Evolutionary conservation across 2,113 vertebrate species (phyloP), one percentile per base, ranked within the genome.

Genomic region (Trichomycterus rosablanca): DNA sequence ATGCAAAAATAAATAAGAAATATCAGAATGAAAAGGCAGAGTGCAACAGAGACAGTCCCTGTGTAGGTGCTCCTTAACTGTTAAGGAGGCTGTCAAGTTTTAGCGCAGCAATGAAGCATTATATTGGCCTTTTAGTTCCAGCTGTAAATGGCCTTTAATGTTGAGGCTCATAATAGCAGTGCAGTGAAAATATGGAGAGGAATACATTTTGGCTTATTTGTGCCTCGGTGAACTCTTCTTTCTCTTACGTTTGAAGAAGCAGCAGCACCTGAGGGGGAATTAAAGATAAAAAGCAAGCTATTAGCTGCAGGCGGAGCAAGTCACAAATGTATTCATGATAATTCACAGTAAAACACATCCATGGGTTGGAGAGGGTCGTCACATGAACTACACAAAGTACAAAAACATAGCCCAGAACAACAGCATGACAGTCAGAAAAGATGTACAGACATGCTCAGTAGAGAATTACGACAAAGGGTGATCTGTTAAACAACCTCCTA

Each of bases 241-340:
- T 84, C 94, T 87, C 93, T 98, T 98, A 81, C 93, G 90, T 83
- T 93, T 99, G 86, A 98, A 99, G 88, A 99, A 98, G 77, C 96
- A 99, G 90, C 96, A 99, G 92, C 96, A 99, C 96, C 96, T 99
- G 84, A 11, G 11, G 23, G 44, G 71, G 76, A 80, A 78, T 63
- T 81, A 85, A 78, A 49, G 22, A 51, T 16, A 1, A 50, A 28
- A 42, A 34, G n/a, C n/a, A n/a, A n/a, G n/a, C 18, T 22, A 4
- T 22, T 53, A 40, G 15, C 7, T n/a, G 14, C 7, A 7, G 11
- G 12, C 24, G 51, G 15, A 7, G 32, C 55, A 48, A 19, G 22
- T 35, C n/a, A 30, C 26, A 3, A 30, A 30, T 30, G 26, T 3
- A 7, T 7, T 30, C 7, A 7, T 30, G 26, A 30, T 30, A 7